Base-by-base conservation (phyloP, 2,797 vertebrate species). In the Melanotaenia trifasciata region DNA sequence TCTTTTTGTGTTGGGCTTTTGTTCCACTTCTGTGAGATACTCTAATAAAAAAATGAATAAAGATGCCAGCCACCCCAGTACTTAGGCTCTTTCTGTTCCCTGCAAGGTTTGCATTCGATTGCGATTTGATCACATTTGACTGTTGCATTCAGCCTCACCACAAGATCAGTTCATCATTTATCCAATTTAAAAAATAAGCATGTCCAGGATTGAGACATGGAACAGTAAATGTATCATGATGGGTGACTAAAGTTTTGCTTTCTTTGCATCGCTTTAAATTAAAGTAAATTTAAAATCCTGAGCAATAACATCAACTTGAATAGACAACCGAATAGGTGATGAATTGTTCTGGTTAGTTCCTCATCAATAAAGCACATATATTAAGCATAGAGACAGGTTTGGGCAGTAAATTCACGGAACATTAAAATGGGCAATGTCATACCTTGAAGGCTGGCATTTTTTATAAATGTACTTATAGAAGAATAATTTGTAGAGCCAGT, bases 111-210 rank as follows among this genome's bases (percentile, higher is more conserved):
- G 28, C 28, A 58, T 64, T 80, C 50, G 72, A 81, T 83, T 79
- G 78, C 38, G 76, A 47, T 83, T 78, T 81, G 63, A 75, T 80
- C 79, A 77, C 50, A 78, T 84, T 85, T 76, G 36, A 67, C 67
- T 80, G 75, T 84, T 69, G 43, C 60, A 80, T 80, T 74, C 20
- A 72, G 65, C 56, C 58, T 85, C 33, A 59, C 53, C 22, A 61
- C 58, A 86, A 72, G 87, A 81, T 78, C 59, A 81, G 74, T 75
- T 74, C 26, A 79, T 83, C 53, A 67, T 77, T 80, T 35, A 64
- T 78, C 65, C 43, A 81, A 80, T 66, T 83, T 53, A 68, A 62
- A 81, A 69, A 84, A 81, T 78, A 81, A 72, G 40, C 33, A 69
- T 45, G 65, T 76, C 56, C 76, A 83, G 85, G 76, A 72, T 80